phyloP scores from a whole-genome alignment of 2,888 invertebrate species.

The Abscondita cerata region DNA sequence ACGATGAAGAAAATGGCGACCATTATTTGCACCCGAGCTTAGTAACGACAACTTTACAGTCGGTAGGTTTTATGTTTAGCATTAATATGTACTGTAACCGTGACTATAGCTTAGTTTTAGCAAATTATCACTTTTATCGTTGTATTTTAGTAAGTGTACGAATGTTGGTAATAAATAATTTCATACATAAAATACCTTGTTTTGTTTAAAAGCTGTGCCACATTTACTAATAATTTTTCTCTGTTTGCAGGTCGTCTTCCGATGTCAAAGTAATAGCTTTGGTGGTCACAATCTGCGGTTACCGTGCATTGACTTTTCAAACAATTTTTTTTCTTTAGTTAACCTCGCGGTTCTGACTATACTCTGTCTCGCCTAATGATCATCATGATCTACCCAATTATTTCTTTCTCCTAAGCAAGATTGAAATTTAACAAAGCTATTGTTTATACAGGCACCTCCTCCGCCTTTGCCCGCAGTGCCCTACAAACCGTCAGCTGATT shows the following conservation, averaged over 20 bases:
- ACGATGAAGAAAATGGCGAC: conserved; percentile 66
- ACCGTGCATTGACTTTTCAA: neutral
- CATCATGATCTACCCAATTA: neutral
- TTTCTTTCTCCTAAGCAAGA: conserved; percentile 1
- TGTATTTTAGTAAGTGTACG: conserved; percentile 26
- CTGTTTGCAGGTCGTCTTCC: conserved; percentile 50
- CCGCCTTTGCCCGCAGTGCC: conserved; percentile 66
- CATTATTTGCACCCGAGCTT: conserved; percentile 88
- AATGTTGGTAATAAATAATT: conserved; percentile 31
- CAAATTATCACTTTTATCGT: conserved; percentile 24
- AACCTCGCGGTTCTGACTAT: conserved; percentile 19
- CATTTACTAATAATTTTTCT: conserved; percentile 51
- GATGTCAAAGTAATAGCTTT: conserved; percentile 16
- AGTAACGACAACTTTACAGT: conserved; percentile 62
- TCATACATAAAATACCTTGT: conserved; percentile 36
- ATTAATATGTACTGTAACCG: conserved; percentile 18
- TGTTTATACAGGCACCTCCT: conserved; percentile 59
- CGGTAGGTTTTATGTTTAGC: conserved; percentile 31
- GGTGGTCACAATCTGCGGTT: conserved; percentile 19
- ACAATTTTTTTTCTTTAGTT: neutral
- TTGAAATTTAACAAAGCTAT: conserved; percentile 27
- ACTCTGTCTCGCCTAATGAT: too few relatives aligned
- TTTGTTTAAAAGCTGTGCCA: conserved; percentile 44
- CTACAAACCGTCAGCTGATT: conserved; percentile 85
- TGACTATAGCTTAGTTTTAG: conserved; percentile 34